Base-by-base conservation (phyloP, 1,140 invertebrate genomes). In the Harpegnathos saltator region DNA sequence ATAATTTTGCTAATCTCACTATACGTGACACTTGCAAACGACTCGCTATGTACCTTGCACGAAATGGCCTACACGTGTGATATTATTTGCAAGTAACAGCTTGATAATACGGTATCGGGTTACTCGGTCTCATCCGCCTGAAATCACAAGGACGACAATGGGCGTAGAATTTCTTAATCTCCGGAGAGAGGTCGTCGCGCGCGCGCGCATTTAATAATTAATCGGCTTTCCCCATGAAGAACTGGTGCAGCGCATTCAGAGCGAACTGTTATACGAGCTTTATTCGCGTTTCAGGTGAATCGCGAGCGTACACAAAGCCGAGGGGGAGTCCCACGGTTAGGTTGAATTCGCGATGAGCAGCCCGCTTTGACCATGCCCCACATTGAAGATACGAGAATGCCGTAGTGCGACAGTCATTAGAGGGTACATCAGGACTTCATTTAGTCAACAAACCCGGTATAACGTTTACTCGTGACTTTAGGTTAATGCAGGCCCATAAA, bases 221-320 rank as follows among this genome's bases (percentile, higher is more conserved):
- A 80, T 80, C 75, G 52, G 50, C 52, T 78, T 56, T 69, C 22
- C 38, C 62, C 52, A 56, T 29, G 65, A 78, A 78, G 75, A 78
- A 68, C 75, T 56, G n/a, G 52, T 3, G 22, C 56, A 3, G 33
- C 38, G 5, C 50, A 19, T 19, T 7, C 72, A 63, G 52, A 77
- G 56, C 52, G 33, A 78, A 26, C 59, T 62, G 59, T 62, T 62
- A 62, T 12, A 29, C 26, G 26, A 62, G 75, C 75, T 78, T 69
- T 78, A 69, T 69, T 69, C 63, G 75, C 17, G 63, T 78, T 78
- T 58, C 75, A 69, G 33, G 63, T 19, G 75, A 78, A 33, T 78
- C 50, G 62, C 52, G 50, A 26, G 63, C 50, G 33, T 78, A 69
- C 63, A 78, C 75, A 78, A 78, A 78, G 75, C 75, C 50, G 22